Percentiles rank a stretch among this genome's conserved stretches.
Evolutionary conservation across 2,113 vertebrate genomes (phyloP).

Genomic region (Leucoraja erinaceus): DNA sequence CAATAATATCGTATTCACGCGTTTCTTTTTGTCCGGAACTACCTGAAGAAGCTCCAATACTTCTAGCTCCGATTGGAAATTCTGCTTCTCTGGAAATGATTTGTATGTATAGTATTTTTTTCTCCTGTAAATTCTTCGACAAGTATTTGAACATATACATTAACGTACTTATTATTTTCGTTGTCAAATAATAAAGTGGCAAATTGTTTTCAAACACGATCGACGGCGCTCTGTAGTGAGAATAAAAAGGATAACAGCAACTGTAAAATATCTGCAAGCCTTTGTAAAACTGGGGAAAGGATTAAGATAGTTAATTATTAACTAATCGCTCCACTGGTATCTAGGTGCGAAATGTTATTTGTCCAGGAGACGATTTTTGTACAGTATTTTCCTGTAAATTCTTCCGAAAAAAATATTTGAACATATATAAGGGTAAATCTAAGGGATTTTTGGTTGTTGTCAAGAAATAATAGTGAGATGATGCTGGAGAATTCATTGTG

Average conservation of each 20-base stretch:
- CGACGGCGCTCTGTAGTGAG: constrained; percentile 51
- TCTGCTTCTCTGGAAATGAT: constrained; percentile 9
- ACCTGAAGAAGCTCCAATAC: not conserved
- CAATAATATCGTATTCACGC: not conserved
- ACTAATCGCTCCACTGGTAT: constrained; percentile 64
- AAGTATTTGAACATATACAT: constrained; percentile 45
- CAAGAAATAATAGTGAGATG: constrained; percentile 66
- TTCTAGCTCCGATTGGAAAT: constrained; percentile 12
- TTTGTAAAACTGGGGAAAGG: constrained; percentile 71
- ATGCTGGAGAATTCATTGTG: constrained; percentile 79
- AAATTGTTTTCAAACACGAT: constrained; percentile 46
- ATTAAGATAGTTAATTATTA: constrained; percentile 78
- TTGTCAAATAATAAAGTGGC: constrained; percentile 49
- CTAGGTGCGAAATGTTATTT: constrained; percentile 79
- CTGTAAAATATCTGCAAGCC: constrained; percentile 58
- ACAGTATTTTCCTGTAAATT: constrained; percentile 99
- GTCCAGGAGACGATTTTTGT: constrained; percentile 92
- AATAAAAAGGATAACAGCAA: constrained; percentile 52
- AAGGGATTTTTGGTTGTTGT: constrained; percentile 63
- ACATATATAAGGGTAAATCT: constrained; percentile 91
- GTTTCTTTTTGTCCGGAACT: not conserved
- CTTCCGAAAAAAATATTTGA: constrained; percentile 92
- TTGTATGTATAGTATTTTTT: constrained; percentile 37
- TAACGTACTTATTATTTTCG: constrained; percentile 44
- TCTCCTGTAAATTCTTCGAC: constrained; percentile 31